phyloP scores from a whole-genome alignment of 2,888 invertebrate genomes.

The Neuroscelio doddi region DNA sequence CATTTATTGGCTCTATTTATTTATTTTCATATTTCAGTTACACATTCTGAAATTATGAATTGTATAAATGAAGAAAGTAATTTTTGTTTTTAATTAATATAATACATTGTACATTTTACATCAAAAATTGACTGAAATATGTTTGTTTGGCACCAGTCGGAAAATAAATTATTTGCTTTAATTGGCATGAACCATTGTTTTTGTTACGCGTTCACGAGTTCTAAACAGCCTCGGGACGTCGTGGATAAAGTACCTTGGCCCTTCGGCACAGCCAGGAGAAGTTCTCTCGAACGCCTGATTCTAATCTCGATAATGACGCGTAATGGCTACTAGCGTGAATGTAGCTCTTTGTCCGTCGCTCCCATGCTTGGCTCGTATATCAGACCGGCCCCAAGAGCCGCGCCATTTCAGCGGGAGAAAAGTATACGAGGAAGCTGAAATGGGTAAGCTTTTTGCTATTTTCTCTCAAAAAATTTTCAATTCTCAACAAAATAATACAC shows the following conservation, averaged over 20 bases:
- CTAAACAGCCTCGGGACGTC: constrained; percentile 19
- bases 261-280: constrained; percentile 38
- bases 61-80: too few species aligned
- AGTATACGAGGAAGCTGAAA: constrained; percentile 53
- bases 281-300: constrained; percentile 63
- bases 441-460: constrained; percentile 39
- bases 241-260: constrained; percentile 33
- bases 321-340: constrained; percentile 71
- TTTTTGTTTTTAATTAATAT: too few species aligned
- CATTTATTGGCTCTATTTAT: too few species aligned
- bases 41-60: too few species aligned
- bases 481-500: neutral
- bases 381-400: constrained; percentile 55
- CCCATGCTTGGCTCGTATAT: constrained; percentile 58
- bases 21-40: too few species aligned
- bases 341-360: constrained; percentile 67
- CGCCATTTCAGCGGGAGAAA: constrained; percentile 64
- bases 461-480: too few species aligned
- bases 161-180: constrained; percentile 1
- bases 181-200: constrained; percentile 2
- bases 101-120: too few species aligned
- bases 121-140: constrained; percentile 30
- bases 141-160: neutral
- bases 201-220: constrained; percentile 18
- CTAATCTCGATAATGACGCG: constrained; percentile 72